Conservation (phyloP, 2,888 invertebrate genomes). For the Hyposoter dolosus region DNA sequence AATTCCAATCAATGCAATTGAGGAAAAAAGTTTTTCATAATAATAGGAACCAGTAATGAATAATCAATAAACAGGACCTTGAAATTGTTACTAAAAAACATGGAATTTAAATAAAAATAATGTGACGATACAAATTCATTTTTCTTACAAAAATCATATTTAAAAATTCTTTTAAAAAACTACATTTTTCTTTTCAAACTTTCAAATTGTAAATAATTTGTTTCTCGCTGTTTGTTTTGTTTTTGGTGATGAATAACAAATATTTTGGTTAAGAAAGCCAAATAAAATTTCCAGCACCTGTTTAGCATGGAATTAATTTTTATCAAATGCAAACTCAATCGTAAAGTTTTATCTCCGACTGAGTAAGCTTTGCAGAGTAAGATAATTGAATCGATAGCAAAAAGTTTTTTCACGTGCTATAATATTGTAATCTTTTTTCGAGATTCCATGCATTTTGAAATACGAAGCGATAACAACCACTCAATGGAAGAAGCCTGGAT, state of each 20-base stretch:
- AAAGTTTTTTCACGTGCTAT: neutral
- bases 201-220: neutral
- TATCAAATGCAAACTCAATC: neutral
- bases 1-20: neutral
- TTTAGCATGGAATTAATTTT: neutral
- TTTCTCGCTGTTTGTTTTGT: neutral
- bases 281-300: neutral
- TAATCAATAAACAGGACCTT: neutral
- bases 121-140: neutral
- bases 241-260: neutral
- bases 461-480: neutral
- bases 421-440: neutral
- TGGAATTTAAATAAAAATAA: neutral
- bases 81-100: neutral
- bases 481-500: neutral
- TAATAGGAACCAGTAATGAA: neutral
- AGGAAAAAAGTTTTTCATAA: neutral
- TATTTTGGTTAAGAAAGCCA: neutral
- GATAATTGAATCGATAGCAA: neutral
- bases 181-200: neutral
- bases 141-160: neutral
- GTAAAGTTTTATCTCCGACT: neutral
- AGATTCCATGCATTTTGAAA: neutral
- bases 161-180: neutral
- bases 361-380: neutral